Conservation (phyloP, 2,113 vertebrate species). For the Eira barbara region DNA sequence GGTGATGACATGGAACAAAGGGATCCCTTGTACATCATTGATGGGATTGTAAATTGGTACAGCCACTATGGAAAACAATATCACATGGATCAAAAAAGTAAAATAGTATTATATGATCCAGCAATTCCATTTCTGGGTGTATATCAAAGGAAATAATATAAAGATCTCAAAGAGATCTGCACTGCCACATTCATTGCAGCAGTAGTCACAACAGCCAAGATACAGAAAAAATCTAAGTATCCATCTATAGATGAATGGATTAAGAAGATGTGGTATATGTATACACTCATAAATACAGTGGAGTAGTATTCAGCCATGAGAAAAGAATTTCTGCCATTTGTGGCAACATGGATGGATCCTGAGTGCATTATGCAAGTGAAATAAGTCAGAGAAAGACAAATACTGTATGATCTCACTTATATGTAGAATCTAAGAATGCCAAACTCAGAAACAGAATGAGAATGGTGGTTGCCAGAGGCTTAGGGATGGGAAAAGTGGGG, state of each 20-base stretch:
- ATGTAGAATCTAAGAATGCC: background rate
- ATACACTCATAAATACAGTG: background rate
- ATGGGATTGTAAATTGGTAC: background rate
- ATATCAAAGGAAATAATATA: background rate
- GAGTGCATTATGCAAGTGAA: background rate
- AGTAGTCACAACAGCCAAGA: background rate
- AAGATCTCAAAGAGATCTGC: background rate
- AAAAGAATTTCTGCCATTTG: background rate
- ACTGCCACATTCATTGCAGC: background rate
- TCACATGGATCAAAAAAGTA: background rate
- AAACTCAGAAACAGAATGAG: background rate
- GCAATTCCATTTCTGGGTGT: background rate
- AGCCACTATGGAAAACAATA: background rate
- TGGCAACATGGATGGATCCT: background rate
- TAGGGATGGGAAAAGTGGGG: background rate
- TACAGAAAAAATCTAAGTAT: background rate
- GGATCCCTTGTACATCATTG: background rate
- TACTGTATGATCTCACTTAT: background rate
- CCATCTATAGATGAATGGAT: background rate
- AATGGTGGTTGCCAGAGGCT: background rate
- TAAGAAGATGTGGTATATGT: background rate
- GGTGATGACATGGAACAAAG: background rate
- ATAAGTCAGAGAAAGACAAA: background rate
- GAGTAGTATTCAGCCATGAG: too few relatives aligned
- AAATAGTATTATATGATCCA: background rate